Base-by-base conservation (phyloP, 1,140 invertebrate genomes). In the Mylabris phalerata region DNA sequence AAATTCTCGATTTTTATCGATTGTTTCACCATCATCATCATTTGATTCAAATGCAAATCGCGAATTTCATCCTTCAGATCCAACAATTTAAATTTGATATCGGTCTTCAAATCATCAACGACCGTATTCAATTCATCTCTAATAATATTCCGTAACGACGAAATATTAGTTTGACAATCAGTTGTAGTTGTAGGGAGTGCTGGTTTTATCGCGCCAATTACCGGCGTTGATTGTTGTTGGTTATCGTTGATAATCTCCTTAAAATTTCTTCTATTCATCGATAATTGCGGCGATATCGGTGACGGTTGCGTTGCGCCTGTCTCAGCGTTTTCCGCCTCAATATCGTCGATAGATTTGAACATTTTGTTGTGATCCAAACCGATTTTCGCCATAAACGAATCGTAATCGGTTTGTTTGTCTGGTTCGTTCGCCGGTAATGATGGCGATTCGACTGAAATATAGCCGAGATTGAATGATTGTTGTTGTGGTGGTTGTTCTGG, bases 381-480 rank as follows among this genome's bases (percentile, higher is more conserved):
- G 6, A 67, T 26, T 5, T 56, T 59, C 1, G 46, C 48, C 40
- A 67, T 57, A 27, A 67, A 67, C 9, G 66, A 67, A 55, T 67
- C 66, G 24, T 51, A 59, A 4, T 44, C 43, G 13, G 59, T 57
- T 19, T 19, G 19, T 19, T 19, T 19, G 19, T 19, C 19, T 19
- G 19, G n/a, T 44, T 26, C 0, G 57, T 48, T 11, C 6, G 38
- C 40, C 39, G 52, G 0, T 10, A n/a, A 7, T 40, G 42, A 46
- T 5, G n/a, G 32, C 32, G 24, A 11, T 54, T 47, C 32, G 9
- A 9, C 25, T 7, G 5, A 39, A 11, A 48, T 5, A 13, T 46
- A n/a, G 3, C 19, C 26, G 3, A 55, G 4, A 13, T 9, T 46
- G 25, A 55, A 39, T 2, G 44, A 55, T 19, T 55, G 45, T 45